Percentiles rank a stretch among this genome's conserved stretches.
These are phyloP conservation scores for Diarsia mendica DNA, from an alignment of 2,888 invertebrate species.

Conservation along the genomic window DNA sequence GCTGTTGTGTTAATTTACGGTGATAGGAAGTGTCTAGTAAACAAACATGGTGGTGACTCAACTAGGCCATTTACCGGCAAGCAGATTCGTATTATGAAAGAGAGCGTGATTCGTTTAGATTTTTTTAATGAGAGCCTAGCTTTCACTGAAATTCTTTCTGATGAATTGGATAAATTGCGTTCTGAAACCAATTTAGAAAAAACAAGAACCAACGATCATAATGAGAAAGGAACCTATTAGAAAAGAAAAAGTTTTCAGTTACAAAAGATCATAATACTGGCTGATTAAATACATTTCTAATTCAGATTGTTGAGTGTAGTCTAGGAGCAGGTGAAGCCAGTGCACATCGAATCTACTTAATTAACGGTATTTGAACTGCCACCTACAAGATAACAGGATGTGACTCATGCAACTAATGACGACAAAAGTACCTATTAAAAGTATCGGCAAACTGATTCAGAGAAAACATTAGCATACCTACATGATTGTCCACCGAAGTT, in stretches of 20 bases:
- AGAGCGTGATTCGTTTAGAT: slow-evolving; percentile 41
- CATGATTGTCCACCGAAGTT: slow-evolving; percentile 14
- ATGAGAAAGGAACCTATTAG: slow-evolving; percentile 3
- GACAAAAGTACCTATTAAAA: slow-evolving; percentile 46
- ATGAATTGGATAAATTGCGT: slow-evolving; percentile 7
- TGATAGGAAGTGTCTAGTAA: slow-evolving; percentile 59
- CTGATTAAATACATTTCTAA: not conserved
- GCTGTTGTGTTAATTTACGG: slow-evolving; percentile 51
- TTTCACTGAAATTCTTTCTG: slow-evolving; percentile 61
- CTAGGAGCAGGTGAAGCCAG: slow-evolving; percentile 9
- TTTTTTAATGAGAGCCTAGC: slow-evolving; percentile 42
- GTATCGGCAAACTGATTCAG: slow-evolving; percentile 45
- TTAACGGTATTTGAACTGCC: slow-evolving; percentile 34
- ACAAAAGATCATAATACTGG: not conserved
- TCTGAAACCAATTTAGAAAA: slow-evolving; percentile 20
- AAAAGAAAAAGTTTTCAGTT: slow-evolving; percentile 12
- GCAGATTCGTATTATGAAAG: slow-evolving; percentile 47
- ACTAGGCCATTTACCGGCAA: slow-evolving; percentile 53
- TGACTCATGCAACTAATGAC: slow-evolving; percentile 57
- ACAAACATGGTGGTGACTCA: slow-evolving; percentile 63
- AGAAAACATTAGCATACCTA: slow-evolving; percentile 43
- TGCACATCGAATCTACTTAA: slow-evolving; percentile 25
- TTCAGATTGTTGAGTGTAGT: not conserved
- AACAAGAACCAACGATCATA: not conserved
- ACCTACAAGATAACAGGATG: slow-evolving; percentile 44